phyloP scores from a whole-genome alignment of 2,888 invertebrate genomes.

The Lithodes maja region DNA sequence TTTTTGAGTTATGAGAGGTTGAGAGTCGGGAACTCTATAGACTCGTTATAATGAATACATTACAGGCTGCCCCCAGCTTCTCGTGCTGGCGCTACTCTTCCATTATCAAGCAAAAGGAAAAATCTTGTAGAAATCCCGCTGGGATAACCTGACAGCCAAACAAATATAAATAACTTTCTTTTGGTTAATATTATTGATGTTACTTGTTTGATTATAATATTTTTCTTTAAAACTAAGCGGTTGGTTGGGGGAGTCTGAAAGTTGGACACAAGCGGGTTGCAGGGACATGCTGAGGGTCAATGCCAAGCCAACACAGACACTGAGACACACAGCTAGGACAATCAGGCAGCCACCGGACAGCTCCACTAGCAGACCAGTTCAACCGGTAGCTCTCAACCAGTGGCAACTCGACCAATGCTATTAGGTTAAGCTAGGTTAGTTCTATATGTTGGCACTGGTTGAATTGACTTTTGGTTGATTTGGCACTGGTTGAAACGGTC shows the following conservation, averaged over 20 bases:
- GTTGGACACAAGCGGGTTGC: constrained; percentile 38
- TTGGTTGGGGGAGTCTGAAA: not conserved
- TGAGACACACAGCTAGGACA: constrained; percentile 43
- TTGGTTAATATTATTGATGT: not conserved
- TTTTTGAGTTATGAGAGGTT: too few species aligned
- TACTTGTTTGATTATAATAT: not conserved
- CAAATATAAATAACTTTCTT: constrained; percentile 13
- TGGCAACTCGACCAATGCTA: too few species aligned
- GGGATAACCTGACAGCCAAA: constrained; percentile 6
- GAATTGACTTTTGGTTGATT: too few species aligned
- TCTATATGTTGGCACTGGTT: too few species aligned
- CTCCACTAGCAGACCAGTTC: too few species aligned
- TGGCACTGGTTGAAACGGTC: too few species aligned
- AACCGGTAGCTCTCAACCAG: too few species aligned
- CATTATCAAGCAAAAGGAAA: constrained; percentile 40
- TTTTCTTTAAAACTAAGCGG: not conserved
- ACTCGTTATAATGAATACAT: too few species aligned
- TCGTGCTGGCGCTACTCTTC: constrained; percentile 26
- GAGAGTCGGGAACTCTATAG: too few species aligned
- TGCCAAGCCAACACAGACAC: constrained; percentile 37
- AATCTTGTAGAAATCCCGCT: not conserved
- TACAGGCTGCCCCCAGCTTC: constrained; percentile 27
- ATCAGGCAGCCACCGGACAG: constrained; percentile 27
- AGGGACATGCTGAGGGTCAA: constrained; percentile 26
- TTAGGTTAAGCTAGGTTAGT: too few species aligned